These are phyloP conservation scores for Ectemnius cavifrons DNA, from an alignment of 2,888 invertebrate genomes.

Conservation along the genomic window DNA sequence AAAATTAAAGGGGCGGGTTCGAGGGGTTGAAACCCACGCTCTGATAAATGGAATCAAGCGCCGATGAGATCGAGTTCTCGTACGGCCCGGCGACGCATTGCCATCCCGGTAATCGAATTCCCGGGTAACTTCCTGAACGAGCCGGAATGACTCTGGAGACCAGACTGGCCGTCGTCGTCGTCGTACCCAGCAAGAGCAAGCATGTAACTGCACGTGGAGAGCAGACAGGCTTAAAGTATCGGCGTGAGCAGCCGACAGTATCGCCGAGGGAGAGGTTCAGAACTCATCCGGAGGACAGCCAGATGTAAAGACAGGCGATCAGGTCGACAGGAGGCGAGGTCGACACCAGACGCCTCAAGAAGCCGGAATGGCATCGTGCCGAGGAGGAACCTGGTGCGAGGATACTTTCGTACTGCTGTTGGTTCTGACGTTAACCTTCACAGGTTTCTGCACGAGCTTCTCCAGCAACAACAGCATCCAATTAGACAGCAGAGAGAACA, in stretches of 20 bases:
- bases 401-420: conserved; percentile 18
- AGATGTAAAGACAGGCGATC: too few relatives aligned
- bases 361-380: neutral
- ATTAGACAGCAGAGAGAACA: neutral
- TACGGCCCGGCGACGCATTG: neutral
- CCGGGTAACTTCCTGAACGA: neutral
- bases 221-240: too few relatives aligned
- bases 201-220: too few relatives aligned
- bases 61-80: neutral
- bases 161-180: neutral
- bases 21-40: neutral
- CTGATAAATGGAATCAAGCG: conserved; percentile 2
- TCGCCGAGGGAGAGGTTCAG: too few relatives aligned
- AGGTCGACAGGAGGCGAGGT: too few relatives aligned
- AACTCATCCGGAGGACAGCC: too few relatives aligned
- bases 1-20: neutral
- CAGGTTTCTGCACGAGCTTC: conserved; percentile 35
- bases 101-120: conserved; percentile 2
- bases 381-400: conserved; percentile 19
- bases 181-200: too few relatives aligned
- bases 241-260: too few relatives aligned
- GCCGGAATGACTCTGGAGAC: conserved; percentile 5
- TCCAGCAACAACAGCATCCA: conserved; percentile 3
- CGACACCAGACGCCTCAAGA: too few relatives aligned
- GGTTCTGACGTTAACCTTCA: conserved; percentile 35